A percentile compares a stretch with the other conserved stretches of the same genome.
These are phyloP conservation scores for Vanessa atalanta DNA, from an alignment of 1,140 invertebrate species.

Conservation along the genomic window DNA sequence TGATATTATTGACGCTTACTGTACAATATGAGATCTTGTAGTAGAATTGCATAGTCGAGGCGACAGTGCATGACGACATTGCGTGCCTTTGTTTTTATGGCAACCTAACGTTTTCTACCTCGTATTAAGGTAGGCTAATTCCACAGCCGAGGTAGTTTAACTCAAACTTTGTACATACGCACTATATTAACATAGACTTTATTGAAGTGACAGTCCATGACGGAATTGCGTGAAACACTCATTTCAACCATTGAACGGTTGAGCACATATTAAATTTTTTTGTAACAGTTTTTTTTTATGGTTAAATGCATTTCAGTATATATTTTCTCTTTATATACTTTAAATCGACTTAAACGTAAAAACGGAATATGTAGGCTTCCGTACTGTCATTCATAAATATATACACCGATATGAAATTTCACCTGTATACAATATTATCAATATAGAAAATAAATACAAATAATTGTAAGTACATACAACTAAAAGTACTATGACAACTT, in stretches of 20 bases:
- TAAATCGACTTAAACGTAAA: background rate
- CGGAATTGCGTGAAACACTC: background rate
- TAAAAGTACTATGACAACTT: too few species aligned
- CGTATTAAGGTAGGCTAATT: background rate
- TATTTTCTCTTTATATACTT: background rate
- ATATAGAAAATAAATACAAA: too few species aligned
- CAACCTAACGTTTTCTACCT: constrained; percentile 3
- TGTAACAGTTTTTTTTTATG: constrained; percentile 1
- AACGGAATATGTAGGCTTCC: background rate
- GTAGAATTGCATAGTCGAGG: background rate
- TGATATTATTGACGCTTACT: background rate
- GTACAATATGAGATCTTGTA: background rate
- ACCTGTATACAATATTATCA: too few species aligned
- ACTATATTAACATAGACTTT: background rate
- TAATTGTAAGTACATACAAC: too few species aligned
- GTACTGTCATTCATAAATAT: background rate
- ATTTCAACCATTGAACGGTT: constrained; percentile 13
- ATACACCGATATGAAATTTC: too few species aligned
- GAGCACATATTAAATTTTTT: constrained; percentile 3
- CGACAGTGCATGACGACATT: constrained; percentile 9
- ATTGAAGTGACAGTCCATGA: constrained; percentile 3
- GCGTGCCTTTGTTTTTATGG: background rate
- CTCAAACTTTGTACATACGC: background rate
- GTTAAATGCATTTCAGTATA: background rate
- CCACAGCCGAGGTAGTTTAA: background rate